Conservation (phyloP, 2,888 invertebrate genomes). For the Macroteleia sp. region DNA sequence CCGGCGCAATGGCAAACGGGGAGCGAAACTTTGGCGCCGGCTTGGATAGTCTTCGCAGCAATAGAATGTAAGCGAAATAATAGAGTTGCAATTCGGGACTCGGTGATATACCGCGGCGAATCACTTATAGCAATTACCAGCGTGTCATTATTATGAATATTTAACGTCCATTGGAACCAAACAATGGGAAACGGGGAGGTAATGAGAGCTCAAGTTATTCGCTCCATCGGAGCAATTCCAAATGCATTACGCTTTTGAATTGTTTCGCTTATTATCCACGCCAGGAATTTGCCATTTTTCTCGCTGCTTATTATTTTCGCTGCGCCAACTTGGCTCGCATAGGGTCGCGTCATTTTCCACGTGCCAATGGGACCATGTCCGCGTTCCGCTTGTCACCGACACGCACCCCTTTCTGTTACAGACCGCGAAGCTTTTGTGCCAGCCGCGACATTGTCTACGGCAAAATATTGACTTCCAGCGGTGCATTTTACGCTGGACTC, state of each 20-base stretch:
- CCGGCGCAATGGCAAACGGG: conserved; percentile 74
- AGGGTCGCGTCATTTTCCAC: conserved; percentile 31
- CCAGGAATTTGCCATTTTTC: conserved; percentile 3
- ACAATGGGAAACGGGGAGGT: conserved; percentile 18
- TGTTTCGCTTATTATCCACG: conserved; percentile 7
- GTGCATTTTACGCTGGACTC: no score
- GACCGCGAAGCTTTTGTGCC: conserved; percentile 37
- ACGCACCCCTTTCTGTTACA: conserved; percentile 28
- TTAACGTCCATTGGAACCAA: conserved; percentile 66
- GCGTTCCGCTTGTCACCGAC: no score
- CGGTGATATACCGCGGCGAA: conserved; percentile 53
- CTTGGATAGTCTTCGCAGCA: conserved; percentile 60
- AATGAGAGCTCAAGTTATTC: conserved; percentile 36
- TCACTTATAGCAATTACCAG: conserved; percentile 57
- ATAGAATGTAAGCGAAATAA: conserved; percentile 77
- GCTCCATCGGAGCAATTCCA: conserved; percentile 9
- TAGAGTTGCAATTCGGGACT: conserved; percentile 66
- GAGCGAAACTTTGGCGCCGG: conserved; percentile 75
- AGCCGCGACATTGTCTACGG: conserved; percentile 18
- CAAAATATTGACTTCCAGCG: conserved; percentile 35
- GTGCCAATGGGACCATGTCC: conserved; percentile 30
- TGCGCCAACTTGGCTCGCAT: conserved; percentile 10
- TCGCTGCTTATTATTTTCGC: conserved; percentile 11
- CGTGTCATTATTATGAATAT: conserved; percentile 66
- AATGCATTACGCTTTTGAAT: conserved; percentile 21